phyloP scores from a whole-genome alignment of 2,888 invertebrate species.

The Rhagium mordax region DNA sequence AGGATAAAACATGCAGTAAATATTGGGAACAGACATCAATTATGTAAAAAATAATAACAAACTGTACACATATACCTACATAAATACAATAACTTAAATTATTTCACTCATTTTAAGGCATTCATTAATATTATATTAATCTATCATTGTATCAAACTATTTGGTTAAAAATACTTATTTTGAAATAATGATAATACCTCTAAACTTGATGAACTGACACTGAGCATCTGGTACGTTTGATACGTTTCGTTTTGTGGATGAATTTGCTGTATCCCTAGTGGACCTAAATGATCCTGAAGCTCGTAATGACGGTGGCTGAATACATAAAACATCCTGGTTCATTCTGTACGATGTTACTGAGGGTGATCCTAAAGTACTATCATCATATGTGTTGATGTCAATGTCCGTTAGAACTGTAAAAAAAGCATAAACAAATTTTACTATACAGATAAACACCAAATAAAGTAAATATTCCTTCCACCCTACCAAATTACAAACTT shows the following conservation, averaged over 20 bases:
- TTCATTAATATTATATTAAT: too few species aligned
- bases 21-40: too few species aligned
- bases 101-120: too few species aligned
- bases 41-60: too few species aligned
- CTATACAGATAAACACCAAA: neutral
- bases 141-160: too few species aligned
- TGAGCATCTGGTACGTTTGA: slow-evolving; percentile 59
- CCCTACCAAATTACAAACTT: neutral
- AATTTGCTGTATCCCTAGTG: slow-evolving; percentile 55
- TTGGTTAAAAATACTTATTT: too few species aligned
- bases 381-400: slow-evolving; percentile 72
- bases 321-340: slow-evolving; percentile 66
- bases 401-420: slow-evolving; percentile 74
- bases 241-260: slow-evolving; percentile 52
- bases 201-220: slow-evolving; percentile 67
- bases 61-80: too few species aligned
- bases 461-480: neutral
- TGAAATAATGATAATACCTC: slow-evolving; percentile 62
- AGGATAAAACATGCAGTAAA: too few species aligned
- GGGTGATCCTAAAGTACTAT: slow-evolving; percentile 66
- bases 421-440: slow-evolving; percentile 20
- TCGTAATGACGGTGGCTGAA: slow-evolving; percentile 66
- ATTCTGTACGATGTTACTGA: slow-evolving; percentile 67
- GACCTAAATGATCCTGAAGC: slow-evolving; percentile 64
- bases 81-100: too few species aligned